Evolutionary conservation across 2,888 invertebrate genomes (phyloP).

Genomic region (Vannuccia rotundouncinata): DNA sequence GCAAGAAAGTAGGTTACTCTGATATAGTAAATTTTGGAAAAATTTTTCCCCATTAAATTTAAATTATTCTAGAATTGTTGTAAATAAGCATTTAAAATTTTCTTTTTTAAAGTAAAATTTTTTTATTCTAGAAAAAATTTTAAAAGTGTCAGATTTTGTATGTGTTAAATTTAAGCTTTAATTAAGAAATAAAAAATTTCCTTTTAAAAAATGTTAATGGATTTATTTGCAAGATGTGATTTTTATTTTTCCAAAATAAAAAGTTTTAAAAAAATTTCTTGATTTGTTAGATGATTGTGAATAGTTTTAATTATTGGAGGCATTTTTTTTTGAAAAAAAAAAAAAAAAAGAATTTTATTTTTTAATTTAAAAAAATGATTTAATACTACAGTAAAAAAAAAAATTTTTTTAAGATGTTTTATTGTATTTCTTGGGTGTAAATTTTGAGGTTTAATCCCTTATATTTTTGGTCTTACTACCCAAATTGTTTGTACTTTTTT

Average conservation of each 20-base stretch:
- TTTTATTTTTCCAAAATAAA: conserved; percentile 18
- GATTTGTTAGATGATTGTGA: conserved; percentile 12
- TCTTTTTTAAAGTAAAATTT: neutral
- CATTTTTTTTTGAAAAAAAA: conserved; percentile 13
- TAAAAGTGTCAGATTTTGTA: neutral
- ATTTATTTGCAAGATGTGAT: conserved; percentile 22
- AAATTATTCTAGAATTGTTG: neutral
- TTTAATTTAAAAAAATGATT: conserved; percentile 16
- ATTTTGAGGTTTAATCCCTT: conserved; percentile 19
- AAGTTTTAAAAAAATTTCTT: conserved; percentile 16
- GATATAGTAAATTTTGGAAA: neutral
- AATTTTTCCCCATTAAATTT: neutral
- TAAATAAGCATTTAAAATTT: neutral
- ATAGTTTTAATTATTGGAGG: conserved; percentile 5
- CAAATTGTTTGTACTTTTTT: conserved; percentile 18
- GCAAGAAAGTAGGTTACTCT: neutral
- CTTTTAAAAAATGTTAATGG: conserved; percentile 8
- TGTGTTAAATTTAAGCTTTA: conserved; percentile 1
- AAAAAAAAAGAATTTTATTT: conserved; percentile 5
- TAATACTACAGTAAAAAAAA: conserved; percentile 13
- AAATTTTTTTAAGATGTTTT: conserved; percentile 22
- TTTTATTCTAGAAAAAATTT: neutral
- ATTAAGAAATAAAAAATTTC: conserved; percentile 17
- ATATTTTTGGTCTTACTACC: conserved; percentile 13
- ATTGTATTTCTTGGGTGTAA: conserved; percentile 14